Base-by-base conservation (phyloP, 2,113 vertebrate genomes). In the Laticauda laticaudata region DNA sequence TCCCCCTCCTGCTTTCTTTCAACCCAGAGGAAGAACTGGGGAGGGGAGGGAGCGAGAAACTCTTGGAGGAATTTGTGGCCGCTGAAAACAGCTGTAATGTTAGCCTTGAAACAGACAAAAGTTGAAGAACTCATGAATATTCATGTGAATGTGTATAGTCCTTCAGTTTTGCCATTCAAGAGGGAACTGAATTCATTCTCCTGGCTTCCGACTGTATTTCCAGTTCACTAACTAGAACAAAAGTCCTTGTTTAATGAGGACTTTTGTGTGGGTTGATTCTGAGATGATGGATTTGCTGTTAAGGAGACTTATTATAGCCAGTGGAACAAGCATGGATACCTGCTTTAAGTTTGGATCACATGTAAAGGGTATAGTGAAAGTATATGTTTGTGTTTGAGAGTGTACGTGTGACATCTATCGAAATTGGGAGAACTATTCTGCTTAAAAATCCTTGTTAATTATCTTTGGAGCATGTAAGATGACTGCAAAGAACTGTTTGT, bases 41-140 rank as follows among this genome's bases (percentile, higher is more conserved):
- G 26, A 8, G 15, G 64, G 88, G 56, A 39, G 51, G 18, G 48
- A 81, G 34, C 10, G 51, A 0, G 1, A 93, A 86, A 88, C 39
- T 23, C 93, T 43, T 64, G 48, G 81, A 39, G 45, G 61, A 29
- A 8, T 59, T 86, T 54, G 48, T 43, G 61, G 93, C 53, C 29
- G 29, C 59, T 93, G 69, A 57, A 94, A 43, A 8, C 45, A 69
- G 91, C 93, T 86, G 5, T 92, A 51, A 12, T 1, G 93, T 89
- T 39, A 91, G 96, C 94, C 92, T 81, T 24, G 8, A 1, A 57
- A 64, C 45, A 87, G 81, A 93, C 81, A 90, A 88, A 81, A 18
- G 90, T 93, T 91, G 56, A 94, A 89, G 61, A 26, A 61, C 26
- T 88, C 91, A 92, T 93, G 90, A 95, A 81, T 94, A 90, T 95